These are phyloP conservation scores for Penelope pileata DNA, from an alignment of 2,113 vertebrate species.

Conservation along the genomic window DNA sequence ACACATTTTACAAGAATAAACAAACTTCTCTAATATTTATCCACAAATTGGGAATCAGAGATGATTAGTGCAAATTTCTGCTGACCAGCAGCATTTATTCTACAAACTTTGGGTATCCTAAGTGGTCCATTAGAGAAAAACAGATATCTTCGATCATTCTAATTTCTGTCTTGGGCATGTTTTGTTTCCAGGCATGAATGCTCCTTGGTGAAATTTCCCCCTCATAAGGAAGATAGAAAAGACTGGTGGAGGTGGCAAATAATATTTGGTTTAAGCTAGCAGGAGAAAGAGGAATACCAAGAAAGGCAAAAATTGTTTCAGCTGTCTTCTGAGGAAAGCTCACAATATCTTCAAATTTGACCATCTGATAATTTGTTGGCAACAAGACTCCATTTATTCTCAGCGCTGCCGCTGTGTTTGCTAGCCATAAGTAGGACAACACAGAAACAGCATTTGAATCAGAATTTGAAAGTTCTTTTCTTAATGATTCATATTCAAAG, in stretches of 20 bases:
- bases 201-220: constrained; percentile 89
- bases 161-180: constrained; percentile 87
- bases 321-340: constrained; percentile 86
- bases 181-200: constrained; percentile 86
- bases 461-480: constrained; percentile 80
- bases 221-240: constrained; percentile 94
- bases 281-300: constrained; percentile 92
- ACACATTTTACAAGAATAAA: constrained; percentile 83
- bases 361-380: constrained; percentile 79
- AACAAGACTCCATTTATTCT: constrained; percentile 83
- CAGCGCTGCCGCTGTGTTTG: constrained; percentile 87
- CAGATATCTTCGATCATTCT: constrained; percentile 88
- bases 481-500: constrained; percentile 85
- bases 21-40: constrained; percentile 72
- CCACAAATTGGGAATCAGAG: constrained; percentile 62
- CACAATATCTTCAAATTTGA: constrained; percentile 95
- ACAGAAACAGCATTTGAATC: constrained; percentile 82
- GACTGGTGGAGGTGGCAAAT: constrained; percentile 92
- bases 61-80: constrained; percentile 86
- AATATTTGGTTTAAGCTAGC: constrained; percentile 93
- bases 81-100: constrained; percentile 88
- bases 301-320: constrained; percentile 87
- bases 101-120: constrained; percentile 88
- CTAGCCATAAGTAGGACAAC: constrained; percentile 91
- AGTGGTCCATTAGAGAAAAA: constrained; percentile 85